A percentile compares a stretch with the other conserved stretches of the same genome.
Conservation (phyloP, 1,140 invertebrate genomes). For the Lepidurus apus region DNA sequence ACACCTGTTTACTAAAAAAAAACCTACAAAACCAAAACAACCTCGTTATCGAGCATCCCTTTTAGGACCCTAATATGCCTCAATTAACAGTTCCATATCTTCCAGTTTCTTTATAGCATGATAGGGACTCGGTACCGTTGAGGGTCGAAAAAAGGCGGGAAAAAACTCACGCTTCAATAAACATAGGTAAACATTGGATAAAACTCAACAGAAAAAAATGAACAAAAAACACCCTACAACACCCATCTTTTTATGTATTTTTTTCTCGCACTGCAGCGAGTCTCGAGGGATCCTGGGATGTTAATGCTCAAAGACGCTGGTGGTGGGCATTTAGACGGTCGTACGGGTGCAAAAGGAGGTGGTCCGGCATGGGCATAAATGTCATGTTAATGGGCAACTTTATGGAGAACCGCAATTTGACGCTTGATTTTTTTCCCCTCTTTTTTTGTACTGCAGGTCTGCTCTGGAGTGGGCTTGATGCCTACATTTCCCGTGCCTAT, state of each 20-base stretch:
- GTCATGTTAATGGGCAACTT: slow-evolving; percentile 18
- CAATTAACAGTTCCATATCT: too few species aligned
- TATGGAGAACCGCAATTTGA: slow-evolving; percentile 21
- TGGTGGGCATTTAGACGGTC: slow-evolving; percentile 6
- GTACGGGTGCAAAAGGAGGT: slow-evolving; percentile 18
- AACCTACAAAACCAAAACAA: too few species aligned
- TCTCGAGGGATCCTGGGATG: slow-evolving; percentile 5
- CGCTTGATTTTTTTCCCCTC: slow-evolving; percentile 3
- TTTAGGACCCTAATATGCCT: too few species aligned
- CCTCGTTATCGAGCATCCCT: too few species aligned
- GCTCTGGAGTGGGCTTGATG: neutral
- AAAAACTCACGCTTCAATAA: neutral
- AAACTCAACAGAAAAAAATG: neutral
- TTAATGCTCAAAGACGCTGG: slow-evolving; percentile 13
- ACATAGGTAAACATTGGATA: neutral
- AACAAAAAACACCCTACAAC: neutral
- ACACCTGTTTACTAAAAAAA: too few species aligned
- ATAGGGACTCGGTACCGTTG: too few species aligned
- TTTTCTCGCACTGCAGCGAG: neutral
- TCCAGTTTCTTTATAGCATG: too few species aligned
- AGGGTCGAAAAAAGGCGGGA: neutral
- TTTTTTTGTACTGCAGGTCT: neutral
- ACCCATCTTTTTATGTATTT: neutral
- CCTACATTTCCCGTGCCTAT: neutral
- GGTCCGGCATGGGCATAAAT: slow-evolving; percentile 20